A percentile compares a stretch with the other conserved stretches of the same genome.
phyloP scores from a whole-genome alignment of 2,888 invertebrate species.

The Galerucella pusilla region DNA sequence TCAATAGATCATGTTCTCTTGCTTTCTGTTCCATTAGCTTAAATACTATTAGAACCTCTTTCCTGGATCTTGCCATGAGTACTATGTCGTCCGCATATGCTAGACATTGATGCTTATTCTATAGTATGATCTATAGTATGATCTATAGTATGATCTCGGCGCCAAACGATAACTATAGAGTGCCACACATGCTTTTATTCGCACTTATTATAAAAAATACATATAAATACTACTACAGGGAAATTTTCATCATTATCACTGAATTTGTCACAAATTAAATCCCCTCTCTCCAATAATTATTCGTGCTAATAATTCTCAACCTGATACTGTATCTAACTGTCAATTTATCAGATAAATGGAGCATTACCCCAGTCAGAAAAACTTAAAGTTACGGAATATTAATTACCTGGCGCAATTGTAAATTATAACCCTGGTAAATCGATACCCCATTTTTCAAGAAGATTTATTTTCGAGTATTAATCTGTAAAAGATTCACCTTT shows the following conservation, averaged over 20 bases:
- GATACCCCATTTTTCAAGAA: constrained; percentile 6
- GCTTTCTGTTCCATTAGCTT: no score
- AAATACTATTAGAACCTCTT: no score
- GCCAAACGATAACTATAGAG: no score
- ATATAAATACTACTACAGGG: no score
- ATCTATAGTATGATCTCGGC: no score
- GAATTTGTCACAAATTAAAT: constrained; percentile 19
- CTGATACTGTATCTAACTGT: constrained; percentile 53
- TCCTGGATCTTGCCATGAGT: no score
- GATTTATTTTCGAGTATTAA: constrained; percentile 7
- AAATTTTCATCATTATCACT: constrained; percentile 31
- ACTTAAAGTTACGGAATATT: constrained; percentile 18
- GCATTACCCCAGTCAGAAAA: not conserved
- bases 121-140: no score
- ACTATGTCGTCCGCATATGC: no score
- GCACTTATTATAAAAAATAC: no score
- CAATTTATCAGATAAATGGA: constrained; percentile 22
- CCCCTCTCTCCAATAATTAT: constrained; percentile 24
- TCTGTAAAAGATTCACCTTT: not conserved
- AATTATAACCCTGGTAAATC: constrained; percentile 7
- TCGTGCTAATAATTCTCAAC: constrained; percentile 55
- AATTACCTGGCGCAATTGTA: constrained; percentile 7
- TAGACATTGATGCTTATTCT: no score
- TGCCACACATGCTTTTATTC: no score
- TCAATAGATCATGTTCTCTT: no score